Evolutionary conservation across 2,797 vertebrate species (phyloP), one percentile per base, ranked within the genome.

Genomic region (Argentina silus): DNA sequence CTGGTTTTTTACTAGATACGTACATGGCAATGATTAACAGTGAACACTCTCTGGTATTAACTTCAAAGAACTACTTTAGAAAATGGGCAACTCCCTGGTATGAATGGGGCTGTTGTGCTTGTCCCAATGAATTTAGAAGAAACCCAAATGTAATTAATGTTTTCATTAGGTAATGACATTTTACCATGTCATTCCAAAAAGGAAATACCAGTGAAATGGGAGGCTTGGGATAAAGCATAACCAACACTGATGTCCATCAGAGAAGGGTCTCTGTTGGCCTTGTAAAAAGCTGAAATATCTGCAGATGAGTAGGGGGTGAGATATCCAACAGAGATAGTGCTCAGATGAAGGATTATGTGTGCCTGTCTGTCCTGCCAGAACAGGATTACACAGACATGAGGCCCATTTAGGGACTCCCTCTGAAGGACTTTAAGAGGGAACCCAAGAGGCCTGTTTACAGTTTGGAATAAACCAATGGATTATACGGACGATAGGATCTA

Each of bases 401-500:
- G 50, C 19, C 53, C 44, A 50, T 12, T 36, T 36, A 36, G 27
- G 27, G 27, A 36, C 2, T 36, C 27, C 27, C 27, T 36, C 27
- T 36, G 27, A 78, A 78, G 61, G 67, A 6, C 27, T 50, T 27
- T 67, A 67, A 76, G 70, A 70, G 69, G 65, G 56, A 75, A 66
- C 63, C 45, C 67, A 57, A 70, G 79, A 77, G 57, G 19, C 47
- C 56, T 53, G 80, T 80, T 83, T 79, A 79, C 75, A 78, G 6
- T 43, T 17, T 23, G 55, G 73, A 78, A 68, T 77, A 79, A 81
- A 72, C 77, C 57, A 36, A 44, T 47, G 43, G n/a, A 50, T 60
- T 55, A 60, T 67, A 65, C 3, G 48, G n/a, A 69, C 27, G 48
- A 75, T 76, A 57, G 17, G 19, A 55, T 76, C 60, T 61, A 42